Percentiles rank a stretch among this genome's conserved stretches.
These are phyloP conservation scores for Antennarius striatus DNA, from an alignment of 2,113 vertebrate genomes.

Conservation along the genomic window DNA sequence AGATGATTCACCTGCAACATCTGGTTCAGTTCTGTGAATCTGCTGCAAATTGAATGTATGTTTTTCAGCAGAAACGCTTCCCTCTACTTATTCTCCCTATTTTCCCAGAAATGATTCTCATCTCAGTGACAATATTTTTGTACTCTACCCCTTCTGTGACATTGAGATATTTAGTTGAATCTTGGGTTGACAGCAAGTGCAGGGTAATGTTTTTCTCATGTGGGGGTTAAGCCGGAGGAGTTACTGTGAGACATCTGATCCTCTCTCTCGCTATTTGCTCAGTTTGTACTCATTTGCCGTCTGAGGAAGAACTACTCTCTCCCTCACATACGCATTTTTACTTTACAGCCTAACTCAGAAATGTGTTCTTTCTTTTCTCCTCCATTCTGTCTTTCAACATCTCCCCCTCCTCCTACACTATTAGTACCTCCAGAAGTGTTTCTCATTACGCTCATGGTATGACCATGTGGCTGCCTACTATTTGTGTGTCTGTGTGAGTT, in stretches of 20 bases:
- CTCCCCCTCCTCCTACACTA: background rate
- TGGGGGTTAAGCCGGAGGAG: conserved; percentile 21
- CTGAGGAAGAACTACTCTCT: conserved; percentile 20
- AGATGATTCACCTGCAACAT: conserved; percentile 56
- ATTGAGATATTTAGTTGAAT: conserved; percentile 15
- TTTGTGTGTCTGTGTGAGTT: conserved; percentile 30
- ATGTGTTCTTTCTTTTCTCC: conserved; percentile 24
- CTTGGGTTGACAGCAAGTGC: conserved; percentile 38
- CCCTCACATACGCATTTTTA: conserved; percentile 15
- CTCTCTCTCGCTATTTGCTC: conserved; percentile 46
- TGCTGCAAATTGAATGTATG: conserved; percentile 4
- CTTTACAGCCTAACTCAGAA: conserved; percentile 11
- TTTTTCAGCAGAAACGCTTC: conserved; percentile 23
- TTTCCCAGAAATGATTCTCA: conserved; percentile 5
- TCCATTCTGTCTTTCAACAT: background rate
- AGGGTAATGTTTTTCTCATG: conserved; percentile 39
- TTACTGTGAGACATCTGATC: conserved; percentile 31
- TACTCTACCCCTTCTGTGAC: conserved; percentile 8
- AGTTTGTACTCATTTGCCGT: conserved; percentile 39
- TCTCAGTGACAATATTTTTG: conserved; percentile 6
- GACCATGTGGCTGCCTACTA: conserved; percentile 54
- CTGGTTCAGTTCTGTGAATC: conserved; percentile 40
- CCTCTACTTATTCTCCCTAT: background rate
- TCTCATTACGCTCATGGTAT: conserved; percentile 65
- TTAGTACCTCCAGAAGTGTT: conserved; percentile 59